Percentiles rank a stretch among this genome's conserved stretches.
These are phyloP conservation scores for Elaeidobius kamerunicus DNA, from an alignment of 2,888 invertebrate genomes.

Conservation along the genomic window DNA sequence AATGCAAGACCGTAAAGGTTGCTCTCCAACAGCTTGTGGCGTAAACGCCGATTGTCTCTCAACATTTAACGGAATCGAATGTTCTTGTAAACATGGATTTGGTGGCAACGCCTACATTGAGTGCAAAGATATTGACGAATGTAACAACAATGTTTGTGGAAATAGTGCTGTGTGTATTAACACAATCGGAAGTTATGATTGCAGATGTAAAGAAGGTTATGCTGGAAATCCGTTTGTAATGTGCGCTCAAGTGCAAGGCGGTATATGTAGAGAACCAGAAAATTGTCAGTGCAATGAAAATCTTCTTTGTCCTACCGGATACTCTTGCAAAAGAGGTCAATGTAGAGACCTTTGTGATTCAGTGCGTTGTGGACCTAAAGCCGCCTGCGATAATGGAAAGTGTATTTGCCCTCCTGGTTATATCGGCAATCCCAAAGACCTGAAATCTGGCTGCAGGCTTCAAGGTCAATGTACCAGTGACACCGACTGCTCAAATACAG, in stretches of 20 bases:
- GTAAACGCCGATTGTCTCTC: constrained; percentile 76
- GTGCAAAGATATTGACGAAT: constrained; percentile 84
- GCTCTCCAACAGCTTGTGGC: constrained; percentile 72
- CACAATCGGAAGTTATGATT: constrained; percentile 84
- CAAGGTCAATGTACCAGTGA: constrained; percentile 78
- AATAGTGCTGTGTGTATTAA: constrained; percentile 87
- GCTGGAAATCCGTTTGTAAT: constrained; percentile 85
- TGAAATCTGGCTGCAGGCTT: constrained; percentile 66
- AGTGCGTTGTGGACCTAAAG: constrained; percentile 76
- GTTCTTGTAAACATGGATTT: constrained; percentile 79
- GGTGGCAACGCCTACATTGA: constrained; percentile 80
- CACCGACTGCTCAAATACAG: constrained; percentile 74
- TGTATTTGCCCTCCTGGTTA: constrained; percentile 80
- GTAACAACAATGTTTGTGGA: constrained; percentile 77
- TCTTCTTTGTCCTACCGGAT: constrained; percentile 74
- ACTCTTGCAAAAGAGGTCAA: constrained; percentile 66
- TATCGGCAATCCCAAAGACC: constrained; percentile 70
- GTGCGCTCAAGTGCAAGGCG: constrained; percentile 68
- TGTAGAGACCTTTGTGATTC: constrained; percentile 77
- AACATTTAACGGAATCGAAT: constrained; percentile 70
- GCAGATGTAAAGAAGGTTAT: constrained; percentile 80
- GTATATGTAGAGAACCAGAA: constrained; percentile 66
- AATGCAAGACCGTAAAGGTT: constrained; percentile 71
- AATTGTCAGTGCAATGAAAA: constrained; percentile 69
- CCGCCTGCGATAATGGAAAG: constrained; percentile 74